Evolutionary conservation across 2,113 vertebrate species (phyloP).

Genomic region (Lethenteron camtschaticum): DNA sequence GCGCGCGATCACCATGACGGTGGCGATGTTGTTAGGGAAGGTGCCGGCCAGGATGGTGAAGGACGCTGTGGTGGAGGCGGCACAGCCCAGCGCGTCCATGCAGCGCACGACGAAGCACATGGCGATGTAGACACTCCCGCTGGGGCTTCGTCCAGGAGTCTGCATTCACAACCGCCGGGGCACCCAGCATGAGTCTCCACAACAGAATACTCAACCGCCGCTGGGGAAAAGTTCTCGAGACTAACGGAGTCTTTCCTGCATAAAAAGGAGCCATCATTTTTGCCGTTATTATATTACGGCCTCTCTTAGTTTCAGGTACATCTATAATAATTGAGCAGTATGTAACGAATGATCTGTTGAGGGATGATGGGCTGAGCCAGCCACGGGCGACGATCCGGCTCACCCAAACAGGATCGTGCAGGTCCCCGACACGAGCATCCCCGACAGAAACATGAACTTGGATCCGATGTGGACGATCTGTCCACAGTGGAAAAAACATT

Average conservation of each 20-base stretch:
- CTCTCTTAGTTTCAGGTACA: background rate
- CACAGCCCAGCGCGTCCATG: slow-evolving; percentile 54
- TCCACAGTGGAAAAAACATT: background rate
- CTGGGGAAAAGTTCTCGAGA: background rate
- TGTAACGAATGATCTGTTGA: background rate
- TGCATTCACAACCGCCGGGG: slow-evolving; percentile 14
- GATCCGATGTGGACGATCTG: slow-evolving; percentile 79
- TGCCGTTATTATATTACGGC: background rate
- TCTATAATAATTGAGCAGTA: background rate
- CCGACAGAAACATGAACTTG: slow-evolving; percentile 67
- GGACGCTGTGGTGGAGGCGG: slow-evolving; percentile 45
- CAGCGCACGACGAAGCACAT: slow-evolving; percentile 61
- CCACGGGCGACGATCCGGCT: slow-evolving; percentile 16
- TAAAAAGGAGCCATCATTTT: background rate
- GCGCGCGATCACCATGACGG: slow-evolving; percentile 48
- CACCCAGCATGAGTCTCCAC: too few relatives aligned
- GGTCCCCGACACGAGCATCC: slow-evolving; percentile 52
- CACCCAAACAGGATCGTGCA: slow-evolving; percentile 77
- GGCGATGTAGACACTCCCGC: slow-evolving; percentile 34
- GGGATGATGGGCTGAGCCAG: background rate
- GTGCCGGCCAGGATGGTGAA: slow-evolving; percentile 51
- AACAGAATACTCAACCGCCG: background rate
- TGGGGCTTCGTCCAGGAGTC: slow-evolving; percentile 43
- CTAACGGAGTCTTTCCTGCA: background rate
- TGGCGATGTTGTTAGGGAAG: slow-evolving; percentile 70